These are phyloP conservation scores for Lasioglossum oenotherae DNA, from an alignment of 2,888 invertebrate species.

Conservation along the genomic window DNA sequence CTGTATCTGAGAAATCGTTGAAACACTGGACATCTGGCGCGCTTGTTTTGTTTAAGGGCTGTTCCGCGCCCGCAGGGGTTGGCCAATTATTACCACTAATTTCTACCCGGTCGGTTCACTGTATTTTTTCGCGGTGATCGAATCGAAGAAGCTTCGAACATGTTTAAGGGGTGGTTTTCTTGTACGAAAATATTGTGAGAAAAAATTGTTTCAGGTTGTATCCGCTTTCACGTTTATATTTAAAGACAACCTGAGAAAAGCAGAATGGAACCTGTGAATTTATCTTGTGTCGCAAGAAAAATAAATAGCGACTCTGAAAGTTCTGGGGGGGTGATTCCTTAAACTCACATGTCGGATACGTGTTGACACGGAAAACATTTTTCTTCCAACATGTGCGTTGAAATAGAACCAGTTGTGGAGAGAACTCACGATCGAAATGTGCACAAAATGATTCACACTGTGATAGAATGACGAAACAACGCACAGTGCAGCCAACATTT, in stretches of 20 bases:
- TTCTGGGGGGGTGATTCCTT: background rate
- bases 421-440: too few species aligned
- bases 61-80: background rate
- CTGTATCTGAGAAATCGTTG: conserved; percentile 49
- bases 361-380: background rate
- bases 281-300: background rate
- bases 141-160: background rate
- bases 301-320: background rate
- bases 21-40: conserved; percentile 32
- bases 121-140: background rate
- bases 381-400: background rate
- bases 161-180: background rate
- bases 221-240: background rate
- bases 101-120: background rate
- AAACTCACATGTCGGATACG: background rate
- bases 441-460: background rate
- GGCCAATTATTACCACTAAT: background rate
- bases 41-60: background rate
- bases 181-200: background rate
- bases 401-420: too few species aligned
- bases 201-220: background rate
- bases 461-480: background rate
- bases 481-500: background rate
- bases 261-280: background rate
- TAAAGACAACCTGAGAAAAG: background rate